phyloP scores from a whole-genome alignment of 2,888 invertebrate species.

The Meteorus colon region DNA sequence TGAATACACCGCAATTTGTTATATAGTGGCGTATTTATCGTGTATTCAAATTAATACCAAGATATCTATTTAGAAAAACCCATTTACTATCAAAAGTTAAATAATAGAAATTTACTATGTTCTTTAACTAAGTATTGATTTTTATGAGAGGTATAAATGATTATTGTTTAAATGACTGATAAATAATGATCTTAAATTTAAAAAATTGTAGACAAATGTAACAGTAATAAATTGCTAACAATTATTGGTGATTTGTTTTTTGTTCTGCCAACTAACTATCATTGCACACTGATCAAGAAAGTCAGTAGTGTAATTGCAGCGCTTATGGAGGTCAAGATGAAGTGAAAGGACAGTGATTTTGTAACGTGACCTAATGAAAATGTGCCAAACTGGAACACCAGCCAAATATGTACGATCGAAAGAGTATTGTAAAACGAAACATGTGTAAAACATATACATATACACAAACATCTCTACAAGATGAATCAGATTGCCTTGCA shows the following conservation, averaged over 20 bases:
- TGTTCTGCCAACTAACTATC: conserved; percentile 30
- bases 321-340: conserved; percentile 47
- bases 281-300: conserved; percentile 37
- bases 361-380: conserved; percentile 38
- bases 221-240: conserved; percentile 48
- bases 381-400: conserved; percentile 43
- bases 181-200: conserved; percentile 42
- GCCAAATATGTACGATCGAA: conserved; percentile 43
- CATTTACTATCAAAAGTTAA: neutral
- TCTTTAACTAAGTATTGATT: conserved; percentile 41
- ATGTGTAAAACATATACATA: neutral
- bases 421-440: neutral
- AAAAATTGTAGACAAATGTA: conserved; percentile 46
- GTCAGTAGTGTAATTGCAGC: conserved; percentile 23
- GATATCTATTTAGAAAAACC: conserved; percentile 15
- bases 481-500: too few species aligned
- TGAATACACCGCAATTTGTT: conserved; percentile 10
- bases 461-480: neutral
- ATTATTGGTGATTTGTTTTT: conserved; percentile 19
- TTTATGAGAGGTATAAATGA: conserved; percentile 49
- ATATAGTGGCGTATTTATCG: neutral
- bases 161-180: conserved; percentile 48
- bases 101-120: conserved; percentile 10
- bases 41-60: neutral
- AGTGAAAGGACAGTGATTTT: conserved; percentile 51